Conservation (phyloP, 2,888 invertebrate genomes). For the Hemithea aestivaria region DNA sequence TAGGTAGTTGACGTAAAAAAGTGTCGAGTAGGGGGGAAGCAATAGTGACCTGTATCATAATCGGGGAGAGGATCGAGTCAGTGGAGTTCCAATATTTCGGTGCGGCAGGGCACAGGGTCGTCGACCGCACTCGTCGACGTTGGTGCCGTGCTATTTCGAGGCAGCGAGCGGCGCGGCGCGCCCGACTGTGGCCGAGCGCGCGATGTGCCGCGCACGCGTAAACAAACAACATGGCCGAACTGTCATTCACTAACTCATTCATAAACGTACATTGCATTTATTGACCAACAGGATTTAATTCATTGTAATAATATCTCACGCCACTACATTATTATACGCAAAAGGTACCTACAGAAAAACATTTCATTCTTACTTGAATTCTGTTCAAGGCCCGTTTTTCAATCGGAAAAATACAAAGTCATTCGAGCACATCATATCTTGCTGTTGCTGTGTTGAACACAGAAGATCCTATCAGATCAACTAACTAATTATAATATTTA, state of each 20-base stretch:
- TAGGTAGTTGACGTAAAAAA: no score
- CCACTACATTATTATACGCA: conserved; percentile 1
- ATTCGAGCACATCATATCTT: no score
- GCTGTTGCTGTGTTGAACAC: no score
- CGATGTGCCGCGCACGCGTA: conserved; percentile 64
- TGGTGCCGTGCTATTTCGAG: conserved; percentile 75
- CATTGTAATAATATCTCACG: conserved; percentile 48
- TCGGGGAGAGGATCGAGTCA: conserved; percentile 58
- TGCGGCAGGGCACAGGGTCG: conserved; percentile 69
- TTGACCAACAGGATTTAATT: conserved; percentile 59
- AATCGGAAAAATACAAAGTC: no score
- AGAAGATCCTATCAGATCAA: no score
- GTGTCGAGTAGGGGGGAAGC: conserved; percentile 21
- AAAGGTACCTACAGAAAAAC: no score
- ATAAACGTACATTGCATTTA: conserved; percentile 65
- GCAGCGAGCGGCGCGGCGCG: conserved; percentile 52
- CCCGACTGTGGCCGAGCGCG: conserved; percentile 58
- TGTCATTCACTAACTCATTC: conserved; percentile 79
- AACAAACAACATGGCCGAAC: conserved; percentile 74
- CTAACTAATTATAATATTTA: no score
- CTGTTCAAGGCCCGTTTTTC: no score
- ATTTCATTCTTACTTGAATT: no score
- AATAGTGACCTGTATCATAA: conserved; percentile 45
- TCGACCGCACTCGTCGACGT: conserved; percentile 68
- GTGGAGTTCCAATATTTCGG: conserved; percentile 71